These are phyloP conservation scores for Harpagus bidentatus DNA, from an alignment of 2,113 vertebrate species.

Conservation along the genomic window DNA sequence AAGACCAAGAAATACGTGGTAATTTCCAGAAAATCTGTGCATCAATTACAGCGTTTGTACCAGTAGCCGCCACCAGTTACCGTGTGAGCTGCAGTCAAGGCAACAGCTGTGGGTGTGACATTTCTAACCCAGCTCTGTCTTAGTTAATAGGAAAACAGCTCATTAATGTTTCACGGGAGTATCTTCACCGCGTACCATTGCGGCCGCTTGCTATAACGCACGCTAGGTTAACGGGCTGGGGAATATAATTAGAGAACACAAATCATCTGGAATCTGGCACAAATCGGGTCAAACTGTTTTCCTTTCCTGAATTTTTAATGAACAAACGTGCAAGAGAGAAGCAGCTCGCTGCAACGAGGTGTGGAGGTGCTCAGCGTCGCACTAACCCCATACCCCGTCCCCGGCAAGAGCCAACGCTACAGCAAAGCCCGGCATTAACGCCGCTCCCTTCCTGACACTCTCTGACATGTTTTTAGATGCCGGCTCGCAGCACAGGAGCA, in stretches of 20 bases:
- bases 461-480: not conserved
- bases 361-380: not conserved
- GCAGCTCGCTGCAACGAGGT: not conserved
- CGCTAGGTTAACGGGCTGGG: not conserved
- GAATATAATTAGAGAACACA: not conserved
- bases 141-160: not conserved
- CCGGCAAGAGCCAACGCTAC: not conserved
- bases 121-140: not conserved
- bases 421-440: fast-evolving
- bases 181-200: fast-evolving
- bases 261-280: not conserved
- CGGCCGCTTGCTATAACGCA: not conserved
- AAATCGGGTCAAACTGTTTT: not conserved
- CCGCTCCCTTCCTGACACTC: not conserved
- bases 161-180: not conserved
- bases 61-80: not conserved
- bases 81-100: not conserved
- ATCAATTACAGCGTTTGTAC: not conserved
- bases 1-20: not conserved
- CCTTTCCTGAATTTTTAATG: not conserved
- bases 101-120: not conserved
- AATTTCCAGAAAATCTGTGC: not conserved
- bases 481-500: fast-evolving
- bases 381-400: fast-evolving
- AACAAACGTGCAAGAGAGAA: not conserved